These are phyloP conservation scores for Amorpha juglandis DNA, from an alignment of 2,888 invertebrate species.

Conservation along the genomic window DNA sequence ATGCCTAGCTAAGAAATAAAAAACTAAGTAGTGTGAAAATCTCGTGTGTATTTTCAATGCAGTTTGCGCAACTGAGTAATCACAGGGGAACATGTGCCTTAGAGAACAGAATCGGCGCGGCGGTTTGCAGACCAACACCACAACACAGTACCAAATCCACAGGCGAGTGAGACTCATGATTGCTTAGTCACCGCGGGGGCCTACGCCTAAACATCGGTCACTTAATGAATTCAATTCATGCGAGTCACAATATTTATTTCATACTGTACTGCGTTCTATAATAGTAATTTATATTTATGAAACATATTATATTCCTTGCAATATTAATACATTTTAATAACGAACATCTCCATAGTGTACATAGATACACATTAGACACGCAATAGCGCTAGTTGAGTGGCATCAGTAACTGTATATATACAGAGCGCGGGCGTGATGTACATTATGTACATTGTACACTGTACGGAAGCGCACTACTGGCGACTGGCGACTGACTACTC, in stretches of 20 bases:
- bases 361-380: conserved; percentile 66
- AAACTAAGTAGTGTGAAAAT: conserved; percentile 76
- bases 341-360: conserved; percentile 82
- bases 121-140: too few species aligned
- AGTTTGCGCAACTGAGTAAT: conserved; percentile 65
- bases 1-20: conserved; percentile 60
- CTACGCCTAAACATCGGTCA: conserved; percentile 66
- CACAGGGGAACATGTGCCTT: conserved; percentile 58
- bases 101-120: conserved; percentile 46
- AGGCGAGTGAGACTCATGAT: too few species aligned
- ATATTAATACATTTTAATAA: conserved; percentile 84
- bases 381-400: conserved; percentile 50
- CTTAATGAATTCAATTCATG: conserved; percentile 80
- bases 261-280: conserved; percentile 80
- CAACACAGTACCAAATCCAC: too few species aligned
- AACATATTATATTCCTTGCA: conserved; percentile 83
- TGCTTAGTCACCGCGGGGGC: conserved; percentile 52
- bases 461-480: conserved; percentile 13
- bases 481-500: background rate
- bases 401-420: conserved; percentile 56
- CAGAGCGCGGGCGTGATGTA: conserved; percentile 41
- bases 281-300: conserved; percentile 84
- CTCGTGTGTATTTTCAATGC: conserved; percentile 76
- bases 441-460: background rate
- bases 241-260: conserved; percentile 83